These are phyloP conservation scores for Carettochelys insculpta DNA, from an alignment of 2,113 vertebrate genomes.

Conservation along the genomic window DNA sequence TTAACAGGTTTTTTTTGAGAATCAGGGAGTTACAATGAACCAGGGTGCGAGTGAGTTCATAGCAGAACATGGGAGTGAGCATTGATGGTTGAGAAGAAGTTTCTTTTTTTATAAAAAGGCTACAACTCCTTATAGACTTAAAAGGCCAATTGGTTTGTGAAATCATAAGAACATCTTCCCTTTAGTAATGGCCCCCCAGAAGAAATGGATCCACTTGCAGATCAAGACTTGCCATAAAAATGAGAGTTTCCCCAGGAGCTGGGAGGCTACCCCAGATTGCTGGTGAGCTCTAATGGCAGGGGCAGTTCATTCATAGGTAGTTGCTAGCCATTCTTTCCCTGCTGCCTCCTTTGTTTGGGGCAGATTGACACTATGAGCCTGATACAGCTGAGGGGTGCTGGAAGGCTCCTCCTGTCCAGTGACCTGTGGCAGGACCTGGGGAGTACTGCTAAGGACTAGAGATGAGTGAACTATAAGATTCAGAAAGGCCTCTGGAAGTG, in stretches of 20 bases:
- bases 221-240: background rate
- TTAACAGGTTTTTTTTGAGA: background rate
- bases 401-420: background rate
- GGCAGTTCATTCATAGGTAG: background rate
- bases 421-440: background rate
- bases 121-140: background rate
- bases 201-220: background rate
- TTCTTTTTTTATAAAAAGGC: background rate
- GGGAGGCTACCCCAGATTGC: background rate
- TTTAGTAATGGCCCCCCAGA: background rate
- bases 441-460: background rate
- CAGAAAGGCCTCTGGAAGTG: background rate
- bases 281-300: background rate
- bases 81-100: background rate
- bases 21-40: slow-evolving; percentile 6
- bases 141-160: background rate
- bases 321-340: background rate
- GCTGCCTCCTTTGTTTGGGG: background rate
- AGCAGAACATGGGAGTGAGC: background rate
- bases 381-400: background rate
- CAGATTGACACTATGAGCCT: background rate
- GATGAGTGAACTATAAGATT: background rate
- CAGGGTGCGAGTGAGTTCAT: background rate
- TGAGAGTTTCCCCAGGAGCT: background rate
- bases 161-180: background rate